Percentiles rank a stretch among this genome's conserved stretches.
Evolutionary conservation across 2,888 invertebrate species (phyloP).

Genomic region (Drosophila subquinaria): DNA sequence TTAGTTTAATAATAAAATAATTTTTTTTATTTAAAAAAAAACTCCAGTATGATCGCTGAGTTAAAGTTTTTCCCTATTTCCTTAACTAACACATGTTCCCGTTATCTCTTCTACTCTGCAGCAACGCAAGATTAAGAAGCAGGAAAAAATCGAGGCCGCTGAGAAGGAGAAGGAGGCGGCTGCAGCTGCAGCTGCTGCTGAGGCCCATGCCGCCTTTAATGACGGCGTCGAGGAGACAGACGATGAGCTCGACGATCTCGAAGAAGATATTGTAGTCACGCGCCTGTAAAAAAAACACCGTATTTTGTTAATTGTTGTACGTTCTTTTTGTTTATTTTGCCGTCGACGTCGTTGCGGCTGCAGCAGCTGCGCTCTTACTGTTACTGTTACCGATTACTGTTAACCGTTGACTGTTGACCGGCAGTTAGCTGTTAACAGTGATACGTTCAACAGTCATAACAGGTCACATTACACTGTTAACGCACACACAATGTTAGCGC

Average conservation of each 20-base stretch:
- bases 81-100: neutral
- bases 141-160: slow-evolving; percentile 87
- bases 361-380: slow-evolving; percentile 30
- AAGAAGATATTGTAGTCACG: slow-evolving; percentile 94
- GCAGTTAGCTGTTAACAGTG: slow-evolving; percentile 17
- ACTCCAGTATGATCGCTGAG: no score
- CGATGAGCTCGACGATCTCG: slow-evolving; percentile 94
- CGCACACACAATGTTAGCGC: slow-evolving; percentile 21
- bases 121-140: slow-evolving; percentile 90
- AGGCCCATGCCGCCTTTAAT: slow-evolving; percentile 58
- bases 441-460: slow-evolving; percentile 15
- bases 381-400: slow-evolving; percentile 41
- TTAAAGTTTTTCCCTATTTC: neutral
- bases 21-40: no score
- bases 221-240: slow-evolving; percentile 91
- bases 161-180: slow-evolving; percentile 89
- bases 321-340: slow-evolving; percentile 59
- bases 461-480: slow-evolving; percentile 20
- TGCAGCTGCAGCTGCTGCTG: slow-evolving; percentile 86
- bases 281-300: slow-evolving; percentile 88
- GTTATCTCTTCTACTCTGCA: slow-evolving; percentile 70
- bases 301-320: slow-evolving; percentile 61
- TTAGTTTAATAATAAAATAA: no score
- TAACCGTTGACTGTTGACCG: slow-evolving; percentile 33
- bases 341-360: slow-evolving; percentile 49